phyloP scores from a whole-genome alignment of 2,888 invertebrate genomes.

The Callinectes sapidus region DNA sequence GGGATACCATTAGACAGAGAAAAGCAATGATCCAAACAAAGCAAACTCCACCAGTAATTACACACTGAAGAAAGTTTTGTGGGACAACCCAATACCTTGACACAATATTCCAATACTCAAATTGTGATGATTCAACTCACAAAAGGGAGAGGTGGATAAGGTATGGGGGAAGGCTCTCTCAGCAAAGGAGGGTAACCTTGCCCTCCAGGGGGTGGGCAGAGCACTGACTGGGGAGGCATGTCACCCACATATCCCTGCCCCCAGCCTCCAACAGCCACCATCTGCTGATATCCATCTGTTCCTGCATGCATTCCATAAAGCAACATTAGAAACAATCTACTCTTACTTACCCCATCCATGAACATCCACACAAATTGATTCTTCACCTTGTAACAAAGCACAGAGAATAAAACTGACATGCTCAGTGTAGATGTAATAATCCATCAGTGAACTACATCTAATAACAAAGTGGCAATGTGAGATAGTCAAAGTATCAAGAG shows the following conservation, averaged over 20 bases:
- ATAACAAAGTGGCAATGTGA: background rate
- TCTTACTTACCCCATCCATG: background rate
- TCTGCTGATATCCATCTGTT: slow-evolving; percentile 43
- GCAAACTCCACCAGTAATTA: background rate
- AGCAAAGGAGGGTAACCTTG: slow-evolving; percentile 43
- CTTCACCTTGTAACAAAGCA: background rate
- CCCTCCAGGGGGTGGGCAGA: slow-evolving; percentile 37
- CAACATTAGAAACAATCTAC: background rate
- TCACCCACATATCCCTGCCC: slow-evolving; percentile 55
- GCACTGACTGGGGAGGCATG: slow-evolving; percentile 44
- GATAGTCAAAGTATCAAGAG: background rate
- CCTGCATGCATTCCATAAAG: slow-evolving; percentile 40
- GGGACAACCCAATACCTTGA: background rate
- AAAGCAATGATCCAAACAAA: background rate
- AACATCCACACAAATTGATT: background rate
- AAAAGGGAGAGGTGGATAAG: slow-evolving; percentile 43
- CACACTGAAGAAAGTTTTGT: background rate
- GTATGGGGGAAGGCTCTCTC: slow-evolving; percentile 32
- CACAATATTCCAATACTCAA: background rate
- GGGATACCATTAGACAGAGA: background rate
- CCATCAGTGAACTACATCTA: slow-evolving; percentile 6
- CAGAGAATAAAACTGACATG: background rate
- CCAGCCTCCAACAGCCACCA: slow-evolving; percentile 52
- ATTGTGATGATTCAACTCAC: slow-evolving; percentile 30
- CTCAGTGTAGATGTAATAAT: background rate